Conservation (phyloP, 2,113 vertebrate genomes). For the Gnathonemus echidnorhynchus region DNA sequence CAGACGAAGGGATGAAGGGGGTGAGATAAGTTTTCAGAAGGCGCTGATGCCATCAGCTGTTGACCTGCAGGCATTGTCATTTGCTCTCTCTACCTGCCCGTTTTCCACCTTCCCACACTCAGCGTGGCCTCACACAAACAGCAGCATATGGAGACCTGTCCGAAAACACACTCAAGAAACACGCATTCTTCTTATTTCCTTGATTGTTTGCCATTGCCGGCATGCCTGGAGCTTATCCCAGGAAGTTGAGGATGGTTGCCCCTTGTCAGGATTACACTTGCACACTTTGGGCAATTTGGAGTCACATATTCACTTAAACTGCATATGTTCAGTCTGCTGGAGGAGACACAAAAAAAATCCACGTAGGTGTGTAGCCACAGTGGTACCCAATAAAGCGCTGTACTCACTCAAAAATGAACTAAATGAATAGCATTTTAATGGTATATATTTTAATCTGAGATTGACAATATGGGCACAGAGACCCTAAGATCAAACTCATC, state of each 20-base stretch:
- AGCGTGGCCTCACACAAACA: neutral
- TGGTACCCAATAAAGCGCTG: neutral
- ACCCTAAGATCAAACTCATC: neutral
- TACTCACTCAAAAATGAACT: neutral
- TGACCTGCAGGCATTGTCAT: neutral
- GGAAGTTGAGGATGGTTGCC: neutral
- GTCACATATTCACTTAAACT: neutral
- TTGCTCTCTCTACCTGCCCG: neutral
- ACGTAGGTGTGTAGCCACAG: neutral
- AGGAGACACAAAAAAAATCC: neutral
- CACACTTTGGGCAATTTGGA: neutral
- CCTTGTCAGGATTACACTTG: neutral
- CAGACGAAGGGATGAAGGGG: neutral
- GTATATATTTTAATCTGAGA: neutral
- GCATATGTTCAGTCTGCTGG: neutral
- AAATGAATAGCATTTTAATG: neutral
- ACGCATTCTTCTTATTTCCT: neutral
- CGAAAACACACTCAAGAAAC: neutral
- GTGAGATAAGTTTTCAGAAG: conserved; percentile 8
- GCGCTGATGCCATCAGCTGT: neutral
- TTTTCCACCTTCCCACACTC: neutral
- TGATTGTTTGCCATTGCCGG: neutral
- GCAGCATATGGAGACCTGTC: neutral
- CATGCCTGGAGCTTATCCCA: neutral
- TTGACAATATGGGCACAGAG: neutral